Evolutionary conservation across 2,113 vertebrate species (phyloP).

Genomic region (Microcebus tavaratra): DNA sequence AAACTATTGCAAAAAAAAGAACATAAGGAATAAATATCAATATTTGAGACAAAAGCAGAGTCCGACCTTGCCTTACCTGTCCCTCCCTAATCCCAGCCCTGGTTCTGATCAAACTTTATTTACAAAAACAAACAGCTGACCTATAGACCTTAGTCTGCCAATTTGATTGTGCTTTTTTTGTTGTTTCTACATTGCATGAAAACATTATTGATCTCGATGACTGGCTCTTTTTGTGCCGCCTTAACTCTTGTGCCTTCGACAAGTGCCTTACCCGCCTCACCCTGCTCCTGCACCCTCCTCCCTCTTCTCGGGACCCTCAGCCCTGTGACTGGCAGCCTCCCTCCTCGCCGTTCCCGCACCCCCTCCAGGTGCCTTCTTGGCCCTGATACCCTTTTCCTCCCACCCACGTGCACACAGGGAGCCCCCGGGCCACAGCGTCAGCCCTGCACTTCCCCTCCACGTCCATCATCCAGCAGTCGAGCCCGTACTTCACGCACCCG

Average conservation of each 20-base stretch:
- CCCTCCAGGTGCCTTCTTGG: background rate
- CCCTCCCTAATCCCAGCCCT: background rate
- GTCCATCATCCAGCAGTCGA: constrained; percentile 98
- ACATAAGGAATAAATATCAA: background rate
- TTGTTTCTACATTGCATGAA: background rate
- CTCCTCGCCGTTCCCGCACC: accelerated
- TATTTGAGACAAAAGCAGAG: background rate
- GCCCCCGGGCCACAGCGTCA: constrained; percentile 95
- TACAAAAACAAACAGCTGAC: background rate
- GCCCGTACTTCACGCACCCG: constrained; percentile 97
- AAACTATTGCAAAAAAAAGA: background rate
- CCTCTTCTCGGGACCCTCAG: background rate
- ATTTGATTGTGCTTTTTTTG: background rate
- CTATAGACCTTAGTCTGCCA: background rate
- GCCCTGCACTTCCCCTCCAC: constrained; percentile 98
- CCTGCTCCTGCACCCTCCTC: background rate
- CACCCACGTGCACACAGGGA: constrained; percentile 84
- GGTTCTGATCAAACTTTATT: background rate
- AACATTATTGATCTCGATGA: background rate
- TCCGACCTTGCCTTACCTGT: background rate
- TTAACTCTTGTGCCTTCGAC: background rate
- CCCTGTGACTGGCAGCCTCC: background rate
- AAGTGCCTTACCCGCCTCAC: background rate
- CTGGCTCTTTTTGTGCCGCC: background rate
- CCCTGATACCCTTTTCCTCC: constrained; percentile 55